Evolutionary conservation across 2,797 vertebrate genomes (phyloP), one percentile per base, ranked within the genome.

Genomic region (Apodemus agrarius): DNA sequence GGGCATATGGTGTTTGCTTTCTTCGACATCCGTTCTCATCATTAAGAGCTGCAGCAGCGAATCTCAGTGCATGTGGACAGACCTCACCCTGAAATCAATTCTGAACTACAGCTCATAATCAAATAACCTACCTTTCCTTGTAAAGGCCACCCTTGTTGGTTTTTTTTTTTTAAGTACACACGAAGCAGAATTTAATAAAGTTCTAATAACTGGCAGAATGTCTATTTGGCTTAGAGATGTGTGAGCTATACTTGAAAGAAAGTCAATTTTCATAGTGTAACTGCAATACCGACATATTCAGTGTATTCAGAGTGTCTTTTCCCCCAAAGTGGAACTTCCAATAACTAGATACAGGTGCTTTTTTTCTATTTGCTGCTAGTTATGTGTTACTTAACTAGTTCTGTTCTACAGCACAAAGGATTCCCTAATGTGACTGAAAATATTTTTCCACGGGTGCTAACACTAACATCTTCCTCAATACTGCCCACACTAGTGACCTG

Each of bases 1-100:
- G 96, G 95, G 97, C 96, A 97, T 90, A 96, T 97, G 97, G 91
- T 95, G 94, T 96, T 95, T 80, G 92, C 96, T 97, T 96, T 92
- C 91, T 97, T 97, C 40, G 46, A 85, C 93, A 89, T 92, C 54
- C 16, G 75, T 97, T 98, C 95, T 96, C 97, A 96, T 96, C 95
- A 96, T 82, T 85, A 98, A 97, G 98, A 96, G 69, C 95, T 94
- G 95, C 83, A 93, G 89, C 95, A 95, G 89, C 46, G 95, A 98
- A 89, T 17, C 49, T 94, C 95, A 84, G 95, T 90, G 94, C 81
- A 85, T 80, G 63, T 89, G 95, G 95, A 96, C 91, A 97, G 95
- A 96, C 40, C 17, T 92, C 94, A 43, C 79, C 79, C 81, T 90
- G 96, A 65, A 96, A 97, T 19, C 84, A 90, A 76, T 75, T 90